These are phyloP conservation scores for Ptiloglossa arizonensis DNA, from an alignment of 1,140 invertebrate species.

Conservation along the genomic window DNA sequence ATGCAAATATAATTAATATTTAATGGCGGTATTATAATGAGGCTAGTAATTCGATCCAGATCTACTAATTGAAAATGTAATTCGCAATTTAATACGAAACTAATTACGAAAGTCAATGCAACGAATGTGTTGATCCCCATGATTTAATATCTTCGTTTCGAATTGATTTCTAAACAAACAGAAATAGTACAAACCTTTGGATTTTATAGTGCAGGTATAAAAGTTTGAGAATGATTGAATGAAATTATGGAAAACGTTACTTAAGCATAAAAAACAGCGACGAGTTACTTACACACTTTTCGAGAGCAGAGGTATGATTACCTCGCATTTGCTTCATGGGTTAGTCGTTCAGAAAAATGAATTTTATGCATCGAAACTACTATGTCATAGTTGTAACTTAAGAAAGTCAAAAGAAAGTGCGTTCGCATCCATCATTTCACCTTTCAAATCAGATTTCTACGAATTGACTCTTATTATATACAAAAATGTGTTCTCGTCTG, in stretches of 20 bases:
- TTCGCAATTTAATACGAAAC: slow-evolving; percentile 37
- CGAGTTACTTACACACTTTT: too few relatives aligned
- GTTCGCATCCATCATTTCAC: not conserved
- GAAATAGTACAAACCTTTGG: too few relatives aligned
- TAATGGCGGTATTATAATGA: slow-evolving; percentile 16
- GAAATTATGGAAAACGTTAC: too few relatives aligned
- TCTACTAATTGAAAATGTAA: slow-evolving; percentile 39
- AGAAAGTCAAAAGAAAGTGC: not conserved
- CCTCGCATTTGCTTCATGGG: not conserved
- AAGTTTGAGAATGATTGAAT: too few relatives aligned
- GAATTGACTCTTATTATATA: too few relatives aligned
- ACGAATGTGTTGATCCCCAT: slow-evolving; percentile 16
- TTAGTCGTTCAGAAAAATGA: slow-evolving; percentile 21
- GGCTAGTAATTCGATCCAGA: not conserved
- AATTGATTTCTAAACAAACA: not conserved
- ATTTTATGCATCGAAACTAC: slow-evolving; percentile 9
- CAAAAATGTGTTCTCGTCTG: too few relatives aligned
- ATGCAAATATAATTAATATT: not conserved
- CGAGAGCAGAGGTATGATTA: not conserved
- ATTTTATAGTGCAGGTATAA: too few relatives aligned
- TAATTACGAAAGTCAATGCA: slow-evolving; percentile 37
- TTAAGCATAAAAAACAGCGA: too few relatives aligned
- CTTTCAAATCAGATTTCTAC: not conserved
- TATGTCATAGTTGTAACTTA: not conserved
- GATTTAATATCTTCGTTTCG: slow-evolving; percentile 30